phyloP scores from a whole-genome alignment of 2,113 vertebrate genomes.

The Egretta garzetta region DNA sequence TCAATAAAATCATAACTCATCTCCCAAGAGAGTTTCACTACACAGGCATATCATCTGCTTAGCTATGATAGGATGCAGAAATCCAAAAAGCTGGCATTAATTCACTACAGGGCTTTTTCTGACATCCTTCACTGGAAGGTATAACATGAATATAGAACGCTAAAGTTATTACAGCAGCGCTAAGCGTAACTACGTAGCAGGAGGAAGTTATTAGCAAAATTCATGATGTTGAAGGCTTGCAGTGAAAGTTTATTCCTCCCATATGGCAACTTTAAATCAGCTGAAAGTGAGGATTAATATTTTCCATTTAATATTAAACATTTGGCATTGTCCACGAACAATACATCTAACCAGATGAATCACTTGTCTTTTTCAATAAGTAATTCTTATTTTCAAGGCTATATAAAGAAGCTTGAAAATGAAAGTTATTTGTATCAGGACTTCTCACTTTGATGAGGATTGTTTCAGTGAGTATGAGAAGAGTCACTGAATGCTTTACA shows the following conservation, averaged over 20 bases:
- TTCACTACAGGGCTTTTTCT: neutral
- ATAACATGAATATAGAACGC: neutral
- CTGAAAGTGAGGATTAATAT: neutral
- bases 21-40: neutral
- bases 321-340: neutral
- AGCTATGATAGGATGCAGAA: neutral
- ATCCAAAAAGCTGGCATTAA: neutral
- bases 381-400: neutral
- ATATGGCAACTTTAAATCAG: neutral
- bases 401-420: neutral
- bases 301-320: neutral
- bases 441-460: neutral
- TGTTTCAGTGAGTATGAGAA: neutral
- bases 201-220: neutral
- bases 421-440: neutral
- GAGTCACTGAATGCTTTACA: accelerated
- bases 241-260: neutral
- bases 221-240: neutral
- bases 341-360: neutral
- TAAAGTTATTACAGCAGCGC: neutral
- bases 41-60: neutral
- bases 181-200: neutral
- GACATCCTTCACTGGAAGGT: neutral
- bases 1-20: neutral
- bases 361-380: neutral